phyloP scores from a whole-genome alignment of 1,140 invertebrate species.

The Zaprionus taronus region DNA sequence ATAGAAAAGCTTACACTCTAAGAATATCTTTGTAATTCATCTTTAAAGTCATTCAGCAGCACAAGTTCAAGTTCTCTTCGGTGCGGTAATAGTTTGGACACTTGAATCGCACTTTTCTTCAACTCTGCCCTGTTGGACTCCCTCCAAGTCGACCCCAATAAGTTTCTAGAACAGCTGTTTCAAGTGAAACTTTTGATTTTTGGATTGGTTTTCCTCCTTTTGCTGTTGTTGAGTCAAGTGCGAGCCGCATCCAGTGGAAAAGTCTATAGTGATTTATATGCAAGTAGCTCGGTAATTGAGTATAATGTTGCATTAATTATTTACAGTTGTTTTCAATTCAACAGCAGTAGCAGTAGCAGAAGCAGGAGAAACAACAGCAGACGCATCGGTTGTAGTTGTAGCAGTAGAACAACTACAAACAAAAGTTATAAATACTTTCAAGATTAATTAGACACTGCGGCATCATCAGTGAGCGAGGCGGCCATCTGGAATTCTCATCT shows the following conservation, averaged over 20 bases:
- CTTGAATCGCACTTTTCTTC: conserved; percentile 31
- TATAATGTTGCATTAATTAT: conserved; percentile 82
- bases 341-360: conserved; percentile 28
- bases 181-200: conserved; percentile 66
- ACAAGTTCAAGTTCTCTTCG: conserved; percentile 28
- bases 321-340: conserved; percentile 77
- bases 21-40: conserved; percentile 35
- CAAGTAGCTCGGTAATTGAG: conserved; percentile 76
- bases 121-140: conserved; percentile 11
- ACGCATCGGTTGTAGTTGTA: conserved; percentile 8
- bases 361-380: conserved; percentile 17
- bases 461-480: conserved; percentile 12
- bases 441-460: conserved; percentile 70
- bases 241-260: conserved; percentile 21
- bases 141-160: conserved; percentile 22
- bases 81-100: conserved; percentile 25
- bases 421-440: conserved; percentile 80
- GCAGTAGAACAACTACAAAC: conserved; percentile 49
- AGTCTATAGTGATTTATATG: conserved; percentile 63
- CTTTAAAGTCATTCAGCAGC: conserved; percentile 42
- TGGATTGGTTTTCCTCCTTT: conserved; percentile 30
- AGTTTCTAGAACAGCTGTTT: conserved; percentile 58
- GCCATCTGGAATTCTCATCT: conserved; percentile 21
- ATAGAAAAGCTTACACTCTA: conserved; percentile 8
- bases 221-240: conserved; percentile 24